These are phyloP conservation scores for Podargus strigoides DNA, from an alignment of 2,797 vertebrate species.

Conservation along the genomic window DNA sequence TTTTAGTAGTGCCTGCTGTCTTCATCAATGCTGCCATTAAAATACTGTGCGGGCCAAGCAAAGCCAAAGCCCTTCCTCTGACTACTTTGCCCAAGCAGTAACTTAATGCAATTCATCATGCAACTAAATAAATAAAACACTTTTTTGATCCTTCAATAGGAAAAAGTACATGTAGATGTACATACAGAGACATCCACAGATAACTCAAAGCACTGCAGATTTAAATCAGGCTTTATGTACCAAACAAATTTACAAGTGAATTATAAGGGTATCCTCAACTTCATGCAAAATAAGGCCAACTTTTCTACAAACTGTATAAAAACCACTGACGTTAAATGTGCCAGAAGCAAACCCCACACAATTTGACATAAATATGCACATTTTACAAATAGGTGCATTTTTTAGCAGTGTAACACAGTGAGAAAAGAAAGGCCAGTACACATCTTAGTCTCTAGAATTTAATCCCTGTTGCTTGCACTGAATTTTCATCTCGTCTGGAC, in stretches of 20 bases:
- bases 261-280: accelerated
- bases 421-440: background rate
- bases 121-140: background rate
- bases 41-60: background rate
- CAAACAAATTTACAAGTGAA: background rate
- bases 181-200: background rate
- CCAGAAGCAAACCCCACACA: background rate
- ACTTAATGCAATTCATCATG: background rate
- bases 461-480: background rate
- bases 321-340: background rate
- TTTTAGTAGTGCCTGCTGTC: background rate
- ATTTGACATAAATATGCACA: background rate
- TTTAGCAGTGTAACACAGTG: background rate
- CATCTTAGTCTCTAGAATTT: background rate
- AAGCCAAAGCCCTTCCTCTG: background rate
- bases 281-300: background rate
- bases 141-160: background rate
- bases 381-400: background rate
- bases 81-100: background rate
- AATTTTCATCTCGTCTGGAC: background rate
- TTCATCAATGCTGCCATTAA: background rate
- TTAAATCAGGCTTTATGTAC: background rate
- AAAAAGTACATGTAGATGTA: background rate
- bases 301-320: background rate
- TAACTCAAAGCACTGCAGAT: background rate